A percentile compares a stretch with the other conserved stretches of the same genome.
Evolutionary conservation across 2,113 vertebrate species (phyloP).

Genomic region (Daubentonia madagascariensis): DNA sequence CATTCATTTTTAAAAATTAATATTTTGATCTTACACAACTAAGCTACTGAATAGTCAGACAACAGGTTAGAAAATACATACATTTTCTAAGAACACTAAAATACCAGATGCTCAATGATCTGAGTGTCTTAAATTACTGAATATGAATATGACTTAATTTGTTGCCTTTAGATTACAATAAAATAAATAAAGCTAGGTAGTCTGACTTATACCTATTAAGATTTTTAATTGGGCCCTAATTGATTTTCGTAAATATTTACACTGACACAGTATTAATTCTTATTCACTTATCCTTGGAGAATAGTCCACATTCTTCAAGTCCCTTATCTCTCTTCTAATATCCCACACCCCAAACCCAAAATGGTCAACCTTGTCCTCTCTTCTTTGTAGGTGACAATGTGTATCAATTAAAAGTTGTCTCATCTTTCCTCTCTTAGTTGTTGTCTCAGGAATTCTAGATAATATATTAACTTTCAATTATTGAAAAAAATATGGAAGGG

Average conservation of each 20-base stretch:
- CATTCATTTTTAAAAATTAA: background rate
- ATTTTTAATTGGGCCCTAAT: background rate
- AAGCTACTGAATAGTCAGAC: slow-evolving; percentile 14
- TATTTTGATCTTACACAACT: background rate
- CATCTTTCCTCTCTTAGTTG: background rate
- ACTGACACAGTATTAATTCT: background rate
- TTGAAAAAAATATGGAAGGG: background rate
- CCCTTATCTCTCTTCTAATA: background rate
- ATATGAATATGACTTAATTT: background rate
- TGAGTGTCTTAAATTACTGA: background rate
- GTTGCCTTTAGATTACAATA: background rate
- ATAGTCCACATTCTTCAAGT: background rate
- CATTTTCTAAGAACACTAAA: background rate
- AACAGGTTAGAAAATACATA: background rate
- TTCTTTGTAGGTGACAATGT: background rate
- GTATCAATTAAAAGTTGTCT: background rate
- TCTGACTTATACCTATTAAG: background rate
- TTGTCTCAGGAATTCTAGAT: background rate
- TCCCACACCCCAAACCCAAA: background rate
- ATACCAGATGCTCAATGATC: background rate
- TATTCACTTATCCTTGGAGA: background rate
- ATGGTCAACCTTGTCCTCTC: background rate
- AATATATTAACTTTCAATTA: background rate
- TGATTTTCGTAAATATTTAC: background rate
- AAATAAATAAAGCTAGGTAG: background rate